Base-by-base conservation (phyloP, 2,113 vertebrate genomes). In the Sinocyclocheilus rhinocerous region DNA sequence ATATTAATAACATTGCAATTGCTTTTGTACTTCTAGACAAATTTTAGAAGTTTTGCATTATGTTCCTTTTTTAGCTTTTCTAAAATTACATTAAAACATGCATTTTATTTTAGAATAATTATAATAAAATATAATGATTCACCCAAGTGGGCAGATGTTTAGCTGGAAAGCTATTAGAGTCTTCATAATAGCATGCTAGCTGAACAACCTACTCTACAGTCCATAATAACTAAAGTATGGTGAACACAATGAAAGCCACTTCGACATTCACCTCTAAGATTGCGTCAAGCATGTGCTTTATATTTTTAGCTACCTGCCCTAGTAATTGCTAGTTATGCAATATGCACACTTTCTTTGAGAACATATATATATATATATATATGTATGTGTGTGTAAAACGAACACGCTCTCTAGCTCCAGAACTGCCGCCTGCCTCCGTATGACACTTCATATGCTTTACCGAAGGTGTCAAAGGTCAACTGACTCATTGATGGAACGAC, bases 321-420 rank as follows among this genome's bases (percentile, higher is more conserved):
- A 11, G 70, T 45, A 73, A 73, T 73, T n/a, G 70, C 10, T 22
- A 13, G 70, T 73, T 42, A 42, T 73, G 20, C 70, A 73, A 73
- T 20, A 63, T 73, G 20, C 10, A 2, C 36, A 73, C 26, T 57
- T 57, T 57, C n/a, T 22, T 57, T 52, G 18, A 36, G 10, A 24
- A 4, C 55, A 48, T 11, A 48, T 45, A 9, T 9, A 42, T 45
- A 45, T 39, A 39, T 39, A 39, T 39, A 39, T 39, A 39, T 39
- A 39, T 39, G 6, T 39, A 39, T 39, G 0, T 36, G 15, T 26
- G 16, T 61, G 57, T 16, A 45, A 22, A 59, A 12, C 76, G 20
- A 33, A 55, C 24, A 77, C n/a, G 52, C 52, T 55, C 15, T 55
- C 15, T 55, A 55, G 4, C 52, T 18, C 50, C 48, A 55, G 50